Evolutionary conservation across 2,797 vertebrate genomes (phyloP).

Genomic region (Eulemur albifrons): DNA sequence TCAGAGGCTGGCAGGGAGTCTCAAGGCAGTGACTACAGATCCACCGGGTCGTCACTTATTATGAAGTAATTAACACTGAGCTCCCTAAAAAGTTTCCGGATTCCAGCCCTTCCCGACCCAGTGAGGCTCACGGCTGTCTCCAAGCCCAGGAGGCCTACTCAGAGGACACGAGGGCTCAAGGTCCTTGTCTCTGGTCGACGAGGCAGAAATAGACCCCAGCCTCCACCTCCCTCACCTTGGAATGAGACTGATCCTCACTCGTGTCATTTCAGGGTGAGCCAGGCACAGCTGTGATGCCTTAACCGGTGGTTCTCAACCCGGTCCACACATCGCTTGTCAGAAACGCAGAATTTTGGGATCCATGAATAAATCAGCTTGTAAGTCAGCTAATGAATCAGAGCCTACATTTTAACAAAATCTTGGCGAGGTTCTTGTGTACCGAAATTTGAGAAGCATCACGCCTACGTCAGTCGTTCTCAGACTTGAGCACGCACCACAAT

Average conservation of each 20-base stretch:
- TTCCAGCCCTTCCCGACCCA: neutral
- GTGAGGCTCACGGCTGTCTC: neutral
- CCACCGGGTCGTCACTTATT: neutral
- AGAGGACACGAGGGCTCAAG: fast-evolving
- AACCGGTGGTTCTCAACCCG: neutral
- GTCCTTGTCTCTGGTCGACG: neutral
- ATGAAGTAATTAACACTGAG: neutral
- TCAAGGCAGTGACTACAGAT: neutral
- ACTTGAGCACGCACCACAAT: neutral
- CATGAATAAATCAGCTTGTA: neutral
- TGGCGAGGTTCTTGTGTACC: neutral
- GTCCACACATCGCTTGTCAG: neutral
- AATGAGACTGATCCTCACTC: neutral
- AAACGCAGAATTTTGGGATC: neutral
- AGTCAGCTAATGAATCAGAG: neutral
- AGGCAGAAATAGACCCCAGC: neutral
- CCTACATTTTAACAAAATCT: neutral
- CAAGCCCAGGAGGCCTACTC: neutral
- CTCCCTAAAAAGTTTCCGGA: neutral
- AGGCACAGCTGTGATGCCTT: neutral
- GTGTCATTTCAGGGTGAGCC: neutral
- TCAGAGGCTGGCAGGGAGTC: neutral
- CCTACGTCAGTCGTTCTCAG: neutral
- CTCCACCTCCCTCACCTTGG: neutral
- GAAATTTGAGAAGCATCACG: neutral